These are phyloP conservation scores for Cataglyphis livida DNA, from an alignment of 2,888 invertebrate species.

Conservation along the genomic window DNA sequence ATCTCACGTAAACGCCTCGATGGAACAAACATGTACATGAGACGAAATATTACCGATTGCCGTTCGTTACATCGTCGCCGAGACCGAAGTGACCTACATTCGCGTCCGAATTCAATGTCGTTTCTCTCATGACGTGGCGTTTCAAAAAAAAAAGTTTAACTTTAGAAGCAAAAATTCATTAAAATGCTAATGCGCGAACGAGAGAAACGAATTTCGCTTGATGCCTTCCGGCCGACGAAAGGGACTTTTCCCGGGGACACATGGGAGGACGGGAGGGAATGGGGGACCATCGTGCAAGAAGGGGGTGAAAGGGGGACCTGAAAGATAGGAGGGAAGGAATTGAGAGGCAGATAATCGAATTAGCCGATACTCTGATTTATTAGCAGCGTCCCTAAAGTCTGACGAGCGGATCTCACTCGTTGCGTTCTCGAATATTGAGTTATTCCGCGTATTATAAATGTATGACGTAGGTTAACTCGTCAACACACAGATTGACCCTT, in stretches of 20 bases:
- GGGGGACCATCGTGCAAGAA: not conserved
- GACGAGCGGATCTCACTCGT: constrained; percentile 37
- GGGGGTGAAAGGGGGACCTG: not conserved
- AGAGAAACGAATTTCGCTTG: constrained; percentile 65
- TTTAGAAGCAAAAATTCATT: constrained; percentile 67
- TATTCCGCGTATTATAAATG: constrained; percentile 63
- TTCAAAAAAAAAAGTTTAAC: constrained; percentile 51
- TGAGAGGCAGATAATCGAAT: constrained; percentile 73
- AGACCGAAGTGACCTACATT: constrained; percentile 39
- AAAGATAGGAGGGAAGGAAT: constrained; percentile 18
- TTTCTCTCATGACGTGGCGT: not conserved
- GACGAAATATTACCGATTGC: constrained; percentile 30
- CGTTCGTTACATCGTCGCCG: constrained; percentile 19
- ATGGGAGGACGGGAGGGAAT: constrained; percentile 14
- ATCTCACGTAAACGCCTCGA: constrained; percentile 19
- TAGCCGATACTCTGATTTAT: constrained; percentile 77
- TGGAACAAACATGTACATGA: not conserved
- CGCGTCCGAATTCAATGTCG: constrained; percentile 34
- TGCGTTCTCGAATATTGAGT: constrained; percentile 62
- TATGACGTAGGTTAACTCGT: constrained; percentile 64
- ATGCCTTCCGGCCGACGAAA: constrained; percentile 8
- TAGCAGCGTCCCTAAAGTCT: constrained; percentile 62
- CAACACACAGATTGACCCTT: constrained; percentile 58
- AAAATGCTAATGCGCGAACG: constrained; percentile 69
- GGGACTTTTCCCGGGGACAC: constrained; percentile 50